These are phyloP conservation scores for Lordiphosa andalusiaca DNA, from an alignment of 2,888 invertebrate genomes.

Conservation along the genomic window DNA sequence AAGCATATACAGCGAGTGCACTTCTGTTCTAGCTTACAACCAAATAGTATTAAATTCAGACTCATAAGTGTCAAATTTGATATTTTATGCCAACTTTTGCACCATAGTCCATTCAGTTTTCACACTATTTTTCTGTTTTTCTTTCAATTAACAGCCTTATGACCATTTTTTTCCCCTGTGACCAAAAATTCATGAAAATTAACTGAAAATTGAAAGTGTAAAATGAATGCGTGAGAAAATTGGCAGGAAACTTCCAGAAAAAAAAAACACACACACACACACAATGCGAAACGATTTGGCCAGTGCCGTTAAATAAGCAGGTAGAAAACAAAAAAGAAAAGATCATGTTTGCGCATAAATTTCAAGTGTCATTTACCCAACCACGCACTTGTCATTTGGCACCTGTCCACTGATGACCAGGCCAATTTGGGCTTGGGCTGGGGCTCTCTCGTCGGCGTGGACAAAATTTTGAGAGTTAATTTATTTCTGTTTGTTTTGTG, in stretches of 20 bases:
- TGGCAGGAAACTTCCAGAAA: constrained; percentile 27
- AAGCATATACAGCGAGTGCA: too few species aligned
- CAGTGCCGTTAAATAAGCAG: constrained; percentile 55
- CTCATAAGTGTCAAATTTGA: too few species aligned
- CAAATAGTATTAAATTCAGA: too few species aligned
- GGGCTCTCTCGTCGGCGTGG: constrained; percentile 35
- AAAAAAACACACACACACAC: constrained; percentile 29
- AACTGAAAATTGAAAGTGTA: constrained; percentile 65
- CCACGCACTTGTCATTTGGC: constrained; percentile 62
- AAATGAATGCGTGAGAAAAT: constrained; percentile 70
- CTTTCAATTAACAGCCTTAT: constrained; percentile 52
- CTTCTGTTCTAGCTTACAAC: too few species aligned
- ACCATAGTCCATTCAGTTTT: constrained; percentile 51
- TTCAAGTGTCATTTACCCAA: constrained; percentile 72
- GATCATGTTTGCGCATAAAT: constrained; percentile 69
- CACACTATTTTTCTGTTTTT: constrained; percentile 57
- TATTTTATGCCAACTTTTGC: too few species aligned
- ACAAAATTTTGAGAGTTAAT: constrained; percentile 65
- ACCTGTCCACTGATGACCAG: constrained; percentile 61
- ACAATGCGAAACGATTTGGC: constrained; percentile 45
- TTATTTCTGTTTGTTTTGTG: constrained; percentile 56
- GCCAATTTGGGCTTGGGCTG: constrained; percentile 54
- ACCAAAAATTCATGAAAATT: constrained; percentile 65
- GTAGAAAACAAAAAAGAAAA: constrained; percentile 43
- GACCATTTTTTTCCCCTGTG: constrained; percentile 30